These are phyloP conservation scores for Palythoa grandis DNA, from an alignment of 92 coral and sea anemone genomes.

Conservation along the genomic window DNA sequence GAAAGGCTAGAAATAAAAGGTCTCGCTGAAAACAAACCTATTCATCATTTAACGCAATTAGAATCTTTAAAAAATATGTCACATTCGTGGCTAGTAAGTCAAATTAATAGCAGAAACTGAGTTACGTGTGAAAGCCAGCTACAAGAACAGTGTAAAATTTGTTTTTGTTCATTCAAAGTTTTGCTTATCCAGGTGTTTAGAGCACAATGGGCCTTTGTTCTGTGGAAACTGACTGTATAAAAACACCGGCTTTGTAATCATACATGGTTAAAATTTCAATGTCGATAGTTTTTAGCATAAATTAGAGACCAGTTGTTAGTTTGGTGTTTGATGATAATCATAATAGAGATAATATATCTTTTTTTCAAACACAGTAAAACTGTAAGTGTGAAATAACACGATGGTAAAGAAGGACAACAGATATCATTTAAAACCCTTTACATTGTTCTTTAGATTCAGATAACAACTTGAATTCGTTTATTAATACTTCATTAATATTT, in stretches of 20 bases:
- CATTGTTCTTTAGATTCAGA: background rate
- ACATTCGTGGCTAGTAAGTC: background rate
- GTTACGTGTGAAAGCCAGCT: conserved; percentile 3
- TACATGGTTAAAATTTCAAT: background rate
- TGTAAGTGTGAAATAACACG: background rate
- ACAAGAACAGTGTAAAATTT: conserved; percentile 10
- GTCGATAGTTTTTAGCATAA: background rate
- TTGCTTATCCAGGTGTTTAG: conserved; percentile 44
- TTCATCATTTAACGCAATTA: conserved; percentile 19
- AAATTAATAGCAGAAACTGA: conserved; percentile 2
- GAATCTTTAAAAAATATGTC: background rate
- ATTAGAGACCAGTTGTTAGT: too few species aligned
- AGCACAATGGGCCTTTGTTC: conserved; percentile 13
- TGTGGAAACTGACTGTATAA: background rate
- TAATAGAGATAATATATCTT: background rate
- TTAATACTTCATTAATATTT: too few species aligned
- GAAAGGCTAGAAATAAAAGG: too few species aligned
- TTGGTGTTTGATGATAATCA: background rate
- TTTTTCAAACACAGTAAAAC: background rate
- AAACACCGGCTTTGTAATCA: background rate
- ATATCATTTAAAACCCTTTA: background rate
- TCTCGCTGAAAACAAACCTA: conserved; percentile 4
- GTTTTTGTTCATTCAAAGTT: conserved; percentile 5
- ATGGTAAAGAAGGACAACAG: conserved; percentile 2
- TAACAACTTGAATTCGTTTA: background rate